A percentile compares a stretch with the other conserved stretches of the same genome.
These are phyloP conservation scores for Chrysolina oricalcia DNA, from an alignment of 2,888 invertebrate genomes.

Conservation along the genomic window DNA sequence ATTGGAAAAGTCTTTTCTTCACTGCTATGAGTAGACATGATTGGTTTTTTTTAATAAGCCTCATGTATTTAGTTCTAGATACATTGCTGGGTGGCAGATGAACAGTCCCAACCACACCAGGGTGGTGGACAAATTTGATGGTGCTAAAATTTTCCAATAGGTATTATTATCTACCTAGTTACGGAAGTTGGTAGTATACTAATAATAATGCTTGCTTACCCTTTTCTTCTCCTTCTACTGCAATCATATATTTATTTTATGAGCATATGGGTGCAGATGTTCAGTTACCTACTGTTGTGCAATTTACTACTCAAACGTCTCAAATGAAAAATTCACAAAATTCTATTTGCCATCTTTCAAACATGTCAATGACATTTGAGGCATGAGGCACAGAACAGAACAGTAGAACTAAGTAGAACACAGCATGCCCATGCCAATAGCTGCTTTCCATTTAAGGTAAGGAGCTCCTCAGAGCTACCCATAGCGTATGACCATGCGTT, in stretches of 20 bases:
- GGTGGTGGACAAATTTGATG: neutral
- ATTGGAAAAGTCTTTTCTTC: slow-evolving; percentile 3
- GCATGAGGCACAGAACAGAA: too few species aligned
- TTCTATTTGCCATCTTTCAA: too few species aligned
- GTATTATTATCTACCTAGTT: neutral
- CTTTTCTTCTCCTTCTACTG: neutral
- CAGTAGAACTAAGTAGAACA: too few species aligned
- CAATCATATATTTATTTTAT: neutral
- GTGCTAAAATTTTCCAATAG: neutral
- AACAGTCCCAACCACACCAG: slow-evolving; percentile 3
- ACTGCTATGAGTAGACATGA: slow-evolving; percentile 15
- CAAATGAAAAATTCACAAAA: neutral
- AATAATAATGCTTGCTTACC: slow-evolving; percentile 14
- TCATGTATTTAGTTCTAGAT: slow-evolving; percentile 1
- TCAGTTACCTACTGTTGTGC: slow-evolving; percentile 7
- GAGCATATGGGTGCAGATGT: slow-evolving; percentile 1
- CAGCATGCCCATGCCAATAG: too few species aligned
- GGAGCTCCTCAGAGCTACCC: too few species aligned
- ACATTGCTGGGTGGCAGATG: neutral
- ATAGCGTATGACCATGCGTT: too few species aligned
- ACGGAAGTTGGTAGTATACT: neutral
- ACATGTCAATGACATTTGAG: too few species aligned
- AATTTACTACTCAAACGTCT: neutral
- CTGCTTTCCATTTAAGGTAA: too few species aligned
- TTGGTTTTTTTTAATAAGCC: neutral